Conservation (phyloP, 2,113 vertebrate genomes). For the Melanotaenia duboulayi region DNA sequence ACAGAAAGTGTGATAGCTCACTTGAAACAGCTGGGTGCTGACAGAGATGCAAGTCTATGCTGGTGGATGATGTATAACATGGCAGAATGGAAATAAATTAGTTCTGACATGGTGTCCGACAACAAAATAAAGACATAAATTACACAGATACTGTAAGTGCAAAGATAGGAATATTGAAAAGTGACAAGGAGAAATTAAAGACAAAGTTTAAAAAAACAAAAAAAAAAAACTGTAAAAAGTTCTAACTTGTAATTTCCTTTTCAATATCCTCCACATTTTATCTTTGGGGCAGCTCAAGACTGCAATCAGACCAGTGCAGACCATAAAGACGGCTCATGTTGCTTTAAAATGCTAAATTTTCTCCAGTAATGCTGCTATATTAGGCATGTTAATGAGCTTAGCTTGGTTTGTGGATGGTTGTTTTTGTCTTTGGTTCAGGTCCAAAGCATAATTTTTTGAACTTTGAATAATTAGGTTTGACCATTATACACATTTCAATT, state of each 20-base stretch:
- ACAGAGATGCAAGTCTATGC: slow-evolving; percentile 66
- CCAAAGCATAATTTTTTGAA: too few relatives aligned
- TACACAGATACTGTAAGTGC: neutral
- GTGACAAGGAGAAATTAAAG: neutral
- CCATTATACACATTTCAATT: too few relatives aligned
- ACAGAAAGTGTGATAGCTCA: slow-evolving; percentile 41
- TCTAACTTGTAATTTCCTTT: neutral
- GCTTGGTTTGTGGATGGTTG: too few relatives aligned
- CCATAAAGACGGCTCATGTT: too few relatives aligned
- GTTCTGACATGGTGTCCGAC: slow-evolving; percentile 10
- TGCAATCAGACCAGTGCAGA: too few relatives aligned
- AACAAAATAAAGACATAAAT: slow-evolving; percentile 12
- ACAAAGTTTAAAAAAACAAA: neutral
- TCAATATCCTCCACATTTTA: neutral
- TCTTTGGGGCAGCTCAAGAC: too few relatives aligned
- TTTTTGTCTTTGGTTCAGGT: too few relatives aligned
- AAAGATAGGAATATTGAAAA: slow-evolving; percentile 5
- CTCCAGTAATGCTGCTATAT: too few relatives aligned
- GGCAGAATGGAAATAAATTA: slow-evolving; percentile 20
- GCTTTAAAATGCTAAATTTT: too few relatives aligned
- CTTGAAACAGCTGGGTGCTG: slow-evolving; percentile 61
- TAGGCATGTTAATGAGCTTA: too few relatives aligned
- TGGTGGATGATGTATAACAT: slow-evolving; percentile 56
- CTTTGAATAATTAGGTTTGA: too few relatives aligned
- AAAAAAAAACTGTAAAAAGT: neutral